phyloP scores from a whole-genome alignment of 53 echinoderm and acorn worm species.

The Mesocentrotus franciscanus region DNA sequence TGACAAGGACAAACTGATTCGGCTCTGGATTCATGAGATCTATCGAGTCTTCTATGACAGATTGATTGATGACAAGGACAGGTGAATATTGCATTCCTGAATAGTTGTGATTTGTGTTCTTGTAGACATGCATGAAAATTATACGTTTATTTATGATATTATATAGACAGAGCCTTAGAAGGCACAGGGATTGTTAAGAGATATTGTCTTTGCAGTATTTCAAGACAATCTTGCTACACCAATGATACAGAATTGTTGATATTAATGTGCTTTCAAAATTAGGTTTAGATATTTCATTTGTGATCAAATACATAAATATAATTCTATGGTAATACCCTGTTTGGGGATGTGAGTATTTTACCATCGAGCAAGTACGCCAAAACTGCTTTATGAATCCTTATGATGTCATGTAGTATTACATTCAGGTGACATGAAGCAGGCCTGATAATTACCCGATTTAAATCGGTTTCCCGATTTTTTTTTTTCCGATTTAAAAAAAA shows the following conservation, averaged over 20 bases:
- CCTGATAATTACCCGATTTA: too few relatives aligned
- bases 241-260: too few relatives aligned
- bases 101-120: neutral
- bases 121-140: neutral
- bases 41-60: conserved; percentile 91
- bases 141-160: too few relatives aligned
- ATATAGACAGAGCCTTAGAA: too few relatives aligned
- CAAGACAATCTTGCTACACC: too few relatives aligned
- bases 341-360: neutral
- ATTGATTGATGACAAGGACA: conserved; percentile 81
- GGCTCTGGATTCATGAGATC: conserved; percentile 99
- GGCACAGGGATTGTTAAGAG: too few relatives aligned
- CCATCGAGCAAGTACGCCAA: neutral
- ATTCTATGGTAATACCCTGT: neutral
- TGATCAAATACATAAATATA: too few relatives aligned
- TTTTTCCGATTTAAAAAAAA: too few relatives aligned
- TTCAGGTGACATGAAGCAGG: neutral
- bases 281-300: neutral
- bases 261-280: too few relatives aligned
- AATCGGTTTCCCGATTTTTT: too few relatives aligned
- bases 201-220: too few relatives aligned
- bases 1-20: conserved; percentile 96
- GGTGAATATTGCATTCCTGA: conserved; percentile 48
- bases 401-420: neutral
- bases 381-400: neutral